Base-by-base conservation (phyloP, 2,113 vertebrate genomes). In the Muntiacus reevesi region DNA sequence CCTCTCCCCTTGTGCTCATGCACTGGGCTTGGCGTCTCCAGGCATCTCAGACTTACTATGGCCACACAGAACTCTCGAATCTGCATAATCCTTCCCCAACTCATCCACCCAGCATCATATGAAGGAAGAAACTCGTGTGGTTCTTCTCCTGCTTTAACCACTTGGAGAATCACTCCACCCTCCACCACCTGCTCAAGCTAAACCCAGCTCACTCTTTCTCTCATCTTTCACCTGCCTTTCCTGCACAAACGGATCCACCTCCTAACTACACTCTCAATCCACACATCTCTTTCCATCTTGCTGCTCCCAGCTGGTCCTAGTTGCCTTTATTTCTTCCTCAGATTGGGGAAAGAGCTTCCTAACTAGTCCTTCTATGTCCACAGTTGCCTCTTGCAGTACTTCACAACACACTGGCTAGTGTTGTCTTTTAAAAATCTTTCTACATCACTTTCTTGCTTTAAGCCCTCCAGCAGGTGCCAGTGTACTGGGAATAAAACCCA, bases 21-120 rank as follows among this genome's bases (percentile, higher is more conserved):
- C n/a, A 21, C 43, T 8, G 3, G 25, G 27, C 25, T 36, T 8
- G 62, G 36, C 45, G 6, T 28, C 28, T 74, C 76, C 54, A 2
- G 33, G 60, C 19, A 14, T 54, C 76, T 43, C 21, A 23, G 15
- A 40, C 57, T 6, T 74, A 17, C 27, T 6, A 3, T 2, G 5
- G 45, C 55, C 17, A 25, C 6, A n/a, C 17, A 17, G 14, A 40
- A 43, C 84, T 64, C 74, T 15, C 15, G 45, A 81, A 45, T 81
- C 23, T 17, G 3, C 45, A 15, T n/a, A n/a, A 19, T 2, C 8
- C 43, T 62, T 52, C 17, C 67, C 47, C 25, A 40, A 2, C 28
- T 7, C 57, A 4, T 2, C 10, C 1, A 8, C 16, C 30, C 2
- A 15, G 33, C 8, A 16, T 33, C 21, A 23, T 28, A 5, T 12